phyloP scores from a whole-genome alignment of 2,113 vertebrate species.

The Monopterus albus region DNA sequence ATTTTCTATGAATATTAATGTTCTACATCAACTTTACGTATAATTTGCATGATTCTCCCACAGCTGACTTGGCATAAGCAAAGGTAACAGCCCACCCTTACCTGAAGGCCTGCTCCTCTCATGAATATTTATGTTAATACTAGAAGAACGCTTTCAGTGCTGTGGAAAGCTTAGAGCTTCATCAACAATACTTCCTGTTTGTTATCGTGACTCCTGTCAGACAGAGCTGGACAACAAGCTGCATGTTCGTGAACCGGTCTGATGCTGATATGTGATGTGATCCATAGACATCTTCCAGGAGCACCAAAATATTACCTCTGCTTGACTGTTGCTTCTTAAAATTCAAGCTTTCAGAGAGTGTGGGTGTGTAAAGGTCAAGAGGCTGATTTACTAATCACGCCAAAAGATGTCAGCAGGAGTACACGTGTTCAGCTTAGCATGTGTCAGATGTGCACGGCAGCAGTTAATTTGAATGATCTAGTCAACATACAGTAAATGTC shows the following conservation, averaged over 20 bases:
- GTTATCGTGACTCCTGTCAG: not conserved
- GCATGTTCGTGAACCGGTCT: not conserved
- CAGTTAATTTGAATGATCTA: not conserved
- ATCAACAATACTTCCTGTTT: not conserved
- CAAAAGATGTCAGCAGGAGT: not conserved
- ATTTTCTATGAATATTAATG: slow-evolving; percentile 54
- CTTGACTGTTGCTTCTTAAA: not conserved
- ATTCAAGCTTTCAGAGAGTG: not conserved
- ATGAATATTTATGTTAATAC: slow-evolving; percentile 54
- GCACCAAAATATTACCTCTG: not conserved
- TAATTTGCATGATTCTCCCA: slow-evolving; percentile 30
- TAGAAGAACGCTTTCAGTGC: not conserved
- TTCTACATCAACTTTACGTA: slow-evolving; percentile 20
- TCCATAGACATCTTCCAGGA: not conserved
- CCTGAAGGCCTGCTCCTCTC: slow-evolving; percentile 15
- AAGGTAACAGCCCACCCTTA: slow-evolving; percentile 1
- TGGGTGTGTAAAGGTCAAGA: not conserved
- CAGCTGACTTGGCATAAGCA: slow-evolving; percentile 33
- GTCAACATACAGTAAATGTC: not conserved
- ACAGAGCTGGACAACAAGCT: not conserved
- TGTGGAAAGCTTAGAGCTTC: not conserved
- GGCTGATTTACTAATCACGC: not conserved
- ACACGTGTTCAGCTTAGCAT: no score
- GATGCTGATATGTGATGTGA: not conserved
- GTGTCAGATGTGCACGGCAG: no score